Evolutionary conservation across 2,888 invertebrate species (phyloP), one percentile per base, ranked within the genome.

Genomic region (Nymphalis polychloros): DNA sequence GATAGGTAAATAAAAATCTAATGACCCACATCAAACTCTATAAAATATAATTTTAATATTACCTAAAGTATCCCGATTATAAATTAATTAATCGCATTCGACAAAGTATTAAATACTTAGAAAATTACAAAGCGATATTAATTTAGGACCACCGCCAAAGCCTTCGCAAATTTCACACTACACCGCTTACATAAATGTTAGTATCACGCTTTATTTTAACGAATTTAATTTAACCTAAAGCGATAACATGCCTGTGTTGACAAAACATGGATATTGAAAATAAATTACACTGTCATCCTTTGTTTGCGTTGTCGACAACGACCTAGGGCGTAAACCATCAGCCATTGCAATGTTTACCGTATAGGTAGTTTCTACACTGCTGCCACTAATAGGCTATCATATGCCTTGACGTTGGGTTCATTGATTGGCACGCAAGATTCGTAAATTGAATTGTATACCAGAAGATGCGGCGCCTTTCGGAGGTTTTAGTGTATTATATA

Each of bases 221-320:
- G 60, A 63, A 47, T 68, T 68, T 64, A 64, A 53, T 57, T 68
- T 68, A 20, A 64, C 62, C 59, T 19, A 46, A 61, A 68, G 52
- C 31, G 62, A 59, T 49, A 50, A 65, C 65, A 62, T 66, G 66
- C 52, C 57, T 59, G 35, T 23, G 59, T n/a, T n/a, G n/a, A n/a
- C n/a, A n/a, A n/a, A n/a, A n/a, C n/a, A n/a, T 60, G 41, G 64
- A 59, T 67, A 70, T 67, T 70, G 70, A 70, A 70, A 70, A 64
- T 64, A 68, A 70, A 70, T 70, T 70, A 70, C 64, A 27, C 59
- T 35, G 67, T 66, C 63, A 66, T 61, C 69, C 66, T 57, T 66
- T 71, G 69, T 71, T 71, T 68, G 68, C 63, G 52, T 63, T 69
- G 66, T 63, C 63, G 59, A 66, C 67, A 57, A 48, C 46, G 50